Evolutionary conservation across 1,140 invertebrate species (phyloP).

Genomic region (Rhyzopertha dominica): DNA sequence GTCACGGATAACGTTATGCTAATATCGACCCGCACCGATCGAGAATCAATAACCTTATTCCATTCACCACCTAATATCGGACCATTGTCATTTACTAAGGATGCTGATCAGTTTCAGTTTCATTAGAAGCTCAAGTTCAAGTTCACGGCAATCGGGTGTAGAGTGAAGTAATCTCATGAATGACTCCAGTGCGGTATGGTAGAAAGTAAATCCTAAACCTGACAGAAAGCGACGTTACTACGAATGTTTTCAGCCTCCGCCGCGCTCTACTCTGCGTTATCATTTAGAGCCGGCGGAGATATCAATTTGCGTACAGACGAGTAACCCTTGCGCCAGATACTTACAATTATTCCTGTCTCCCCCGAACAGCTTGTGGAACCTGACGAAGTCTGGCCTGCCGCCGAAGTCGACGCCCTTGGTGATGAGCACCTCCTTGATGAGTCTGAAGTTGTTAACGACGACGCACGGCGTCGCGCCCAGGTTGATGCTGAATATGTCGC

Average conservation of each 20-base stretch:
- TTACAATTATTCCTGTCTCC: constrained; percentile 74
- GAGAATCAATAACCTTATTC: too few species aligned
- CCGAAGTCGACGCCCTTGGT: constrained; percentile 75
- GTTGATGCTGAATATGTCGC: constrained; percentile 68
- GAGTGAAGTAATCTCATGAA: constrained; percentile 39
- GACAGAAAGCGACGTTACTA: background rate
- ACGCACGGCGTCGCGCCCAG: constrained; percentile 67
- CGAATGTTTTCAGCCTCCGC: constrained; percentile 2
- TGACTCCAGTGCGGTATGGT: constrained; percentile 30
- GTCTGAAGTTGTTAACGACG: constrained; percentile 68
- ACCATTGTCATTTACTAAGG: too few species aligned
- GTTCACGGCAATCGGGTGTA: constrained; percentile 43
- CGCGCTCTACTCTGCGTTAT: constrained; percentile 19
- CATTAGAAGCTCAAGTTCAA: constrained; percentile 45
- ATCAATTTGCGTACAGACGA: constrained; percentile 21
- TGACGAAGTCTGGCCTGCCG: constrained; percentile 71
- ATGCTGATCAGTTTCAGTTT: constrained; percentile 41
- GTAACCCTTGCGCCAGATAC: constrained; percentile 42
- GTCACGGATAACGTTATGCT: too few species aligned
- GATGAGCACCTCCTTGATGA: constrained; percentile 75
- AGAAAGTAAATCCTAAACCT: constrained; percentile 30
- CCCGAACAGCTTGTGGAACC: constrained; percentile 69
- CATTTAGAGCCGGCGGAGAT: constrained; percentile 22
- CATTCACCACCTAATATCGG: too few species aligned
- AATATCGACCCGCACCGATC: too few species aligned